Evolutionary conservation across 2,797 vertebrate species (phyloP).

Genomic region (Acanthopagrus latus): DNA sequence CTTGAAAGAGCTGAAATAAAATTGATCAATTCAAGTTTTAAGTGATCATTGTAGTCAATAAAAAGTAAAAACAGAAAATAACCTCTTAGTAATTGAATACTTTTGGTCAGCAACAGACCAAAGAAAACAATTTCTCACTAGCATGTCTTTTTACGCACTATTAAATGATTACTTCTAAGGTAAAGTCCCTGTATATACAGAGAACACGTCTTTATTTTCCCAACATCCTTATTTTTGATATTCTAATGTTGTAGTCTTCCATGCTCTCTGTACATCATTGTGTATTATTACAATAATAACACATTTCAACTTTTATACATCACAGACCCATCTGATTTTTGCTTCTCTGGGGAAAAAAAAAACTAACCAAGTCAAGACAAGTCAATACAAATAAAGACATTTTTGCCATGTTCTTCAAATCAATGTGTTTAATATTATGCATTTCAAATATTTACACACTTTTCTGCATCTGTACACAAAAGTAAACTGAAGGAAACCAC

Average conservation of each 20-base stretch:
- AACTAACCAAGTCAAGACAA: not conserved
- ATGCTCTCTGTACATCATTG: not conserved
- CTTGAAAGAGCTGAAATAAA: not conserved
- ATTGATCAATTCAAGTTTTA: not conserved
- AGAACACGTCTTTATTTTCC: not conserved
- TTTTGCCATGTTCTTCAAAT: conserved; percentile 14
- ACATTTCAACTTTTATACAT: not conserved
- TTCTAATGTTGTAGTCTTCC: not conserved
- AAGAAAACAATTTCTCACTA: not conserved
- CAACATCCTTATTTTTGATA: not conserved
- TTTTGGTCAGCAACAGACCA: not conserved
- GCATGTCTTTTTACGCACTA: not conserved
- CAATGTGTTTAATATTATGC: conserved; percentile 52
- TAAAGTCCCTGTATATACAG: not conserved
- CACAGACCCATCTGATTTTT: not conserved
- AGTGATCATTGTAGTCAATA: not conserved
- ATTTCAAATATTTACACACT: conserved; percentile 55
- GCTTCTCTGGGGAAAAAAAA: not conserved
- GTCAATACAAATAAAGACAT: not conserved
- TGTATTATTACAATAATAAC: not conserved
- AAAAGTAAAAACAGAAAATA: not conserved
- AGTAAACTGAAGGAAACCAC: not conserved
- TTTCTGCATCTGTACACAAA: conserved; percentile 38
- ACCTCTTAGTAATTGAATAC: not conserved
- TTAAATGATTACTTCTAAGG: not conserved